phyloP scores from a whole-genome alignment of 2,888 invertebrate genomes.

The Apodemia zela region DNA sequence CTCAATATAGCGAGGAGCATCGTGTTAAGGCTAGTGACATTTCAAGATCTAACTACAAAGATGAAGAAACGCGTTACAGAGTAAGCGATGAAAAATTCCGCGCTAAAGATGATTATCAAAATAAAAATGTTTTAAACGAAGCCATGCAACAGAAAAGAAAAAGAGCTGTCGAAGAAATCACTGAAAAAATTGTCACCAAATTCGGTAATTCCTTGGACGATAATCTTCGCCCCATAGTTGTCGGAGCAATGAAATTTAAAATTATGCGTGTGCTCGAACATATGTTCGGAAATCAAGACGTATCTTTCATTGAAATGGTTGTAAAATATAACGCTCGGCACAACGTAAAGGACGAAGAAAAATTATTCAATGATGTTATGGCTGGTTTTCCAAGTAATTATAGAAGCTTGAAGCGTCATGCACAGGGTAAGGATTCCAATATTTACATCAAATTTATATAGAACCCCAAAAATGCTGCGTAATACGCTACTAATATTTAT shows the following conservation, averaged over 20 bases:
- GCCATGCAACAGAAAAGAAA: constrained; percentile 46
- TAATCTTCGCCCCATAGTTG: constrained; percentile 42
- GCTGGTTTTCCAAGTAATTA: constrained; percentile 47
- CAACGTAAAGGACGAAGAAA: constrained; percentile 45
- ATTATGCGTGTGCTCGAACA: constrained; percentile 44
- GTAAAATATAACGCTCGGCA: constrained; percentile 56
- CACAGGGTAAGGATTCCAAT: constrained; percentile 51
- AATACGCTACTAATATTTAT: neutral
- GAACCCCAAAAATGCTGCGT: neutral
- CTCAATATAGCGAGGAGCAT: neutral
- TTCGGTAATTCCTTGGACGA: constrained; percentile 41
- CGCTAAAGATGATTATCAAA: constrained; percentile 17
- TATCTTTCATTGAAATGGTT: constrained; percentile 60
- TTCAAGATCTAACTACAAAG: constrained; percentile 14
- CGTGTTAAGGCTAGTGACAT: neutral
- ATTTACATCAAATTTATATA: neutral
- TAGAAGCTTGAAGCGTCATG: constrained; percentile 46
- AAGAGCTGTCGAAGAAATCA: constrained; percentile 54
- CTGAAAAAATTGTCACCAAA: constrained; percentile 46
- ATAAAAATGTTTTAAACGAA: constrained; percentile 14
- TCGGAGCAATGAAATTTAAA: constrained; percentile 44
- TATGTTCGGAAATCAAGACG: constrained; percentile 56
- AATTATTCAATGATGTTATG: constrained; percentile 51
- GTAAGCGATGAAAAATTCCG: constrained; percentile 17
- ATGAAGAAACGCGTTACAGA: constrained; percentile 16